These are phyloP conservation scores for Pristionchus exspectatus DNA, from an alignment of 2,888 invertebrate species.

Conservation along the genomic window DNA sequence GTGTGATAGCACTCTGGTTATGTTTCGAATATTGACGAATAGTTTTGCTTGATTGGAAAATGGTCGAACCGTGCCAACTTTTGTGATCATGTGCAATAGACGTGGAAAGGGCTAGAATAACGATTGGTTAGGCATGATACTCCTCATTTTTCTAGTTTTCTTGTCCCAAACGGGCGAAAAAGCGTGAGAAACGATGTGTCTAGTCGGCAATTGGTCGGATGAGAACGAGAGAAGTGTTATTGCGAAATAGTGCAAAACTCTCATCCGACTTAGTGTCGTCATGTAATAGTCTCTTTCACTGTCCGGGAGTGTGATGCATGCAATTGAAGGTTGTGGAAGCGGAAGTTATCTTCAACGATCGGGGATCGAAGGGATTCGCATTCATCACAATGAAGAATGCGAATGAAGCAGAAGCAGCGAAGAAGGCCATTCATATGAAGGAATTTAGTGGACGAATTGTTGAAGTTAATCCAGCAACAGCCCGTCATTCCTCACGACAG, in stretches of 20 bases:
- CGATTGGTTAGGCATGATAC: background rate
- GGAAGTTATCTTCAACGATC: conserved; percentile 26
- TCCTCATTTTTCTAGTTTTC: background rate
- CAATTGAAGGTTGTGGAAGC: background rate
- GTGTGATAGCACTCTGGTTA: background rate
- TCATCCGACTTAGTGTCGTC: background rate
- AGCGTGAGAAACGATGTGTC: background rate
- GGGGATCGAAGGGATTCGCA: conserved; percentile 18
- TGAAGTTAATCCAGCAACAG: background rate
- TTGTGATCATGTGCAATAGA: background rate
- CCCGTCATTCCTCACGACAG: background rate
- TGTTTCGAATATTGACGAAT: background rate
- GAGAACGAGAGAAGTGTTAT: background rate
- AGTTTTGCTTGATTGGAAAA: background rate
- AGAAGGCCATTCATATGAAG: background rate
- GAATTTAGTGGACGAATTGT: background rate
- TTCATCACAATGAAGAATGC: background rate
- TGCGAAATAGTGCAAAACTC: background rate
- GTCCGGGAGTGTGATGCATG: background rate
- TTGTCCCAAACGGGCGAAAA: background rate
- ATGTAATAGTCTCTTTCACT: background rate
- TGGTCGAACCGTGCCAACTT: conserved; percentile 14
- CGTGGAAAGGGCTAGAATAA: background rate
- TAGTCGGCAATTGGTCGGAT: background rate
- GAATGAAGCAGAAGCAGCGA: background rate